Percentiles rank a stretch among this genome's conserved stretches.
Evolutionary conservation across 1,140 invertebrate species (phyloP).

Genomic region (Chironomus striatipennis): DNA sequence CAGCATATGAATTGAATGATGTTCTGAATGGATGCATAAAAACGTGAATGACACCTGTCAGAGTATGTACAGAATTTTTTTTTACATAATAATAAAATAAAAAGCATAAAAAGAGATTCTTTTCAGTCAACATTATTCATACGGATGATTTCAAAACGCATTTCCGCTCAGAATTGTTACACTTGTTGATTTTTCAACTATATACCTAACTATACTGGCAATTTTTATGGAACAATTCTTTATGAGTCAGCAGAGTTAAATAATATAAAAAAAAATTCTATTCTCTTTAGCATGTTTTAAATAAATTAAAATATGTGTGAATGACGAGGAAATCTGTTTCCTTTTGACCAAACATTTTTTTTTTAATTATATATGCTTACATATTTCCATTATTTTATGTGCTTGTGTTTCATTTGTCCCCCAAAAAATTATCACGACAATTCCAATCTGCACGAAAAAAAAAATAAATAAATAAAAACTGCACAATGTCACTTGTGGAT

Average conservation of each 20-base stretch:
- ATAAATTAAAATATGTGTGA: slow-evolving; percentile 4
- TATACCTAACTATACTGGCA: background rate
- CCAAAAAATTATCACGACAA: background rate
- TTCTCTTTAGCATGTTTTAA: slow-evolving; percentile 14
- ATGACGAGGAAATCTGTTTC: background rate
- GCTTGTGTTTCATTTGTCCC: background rate
- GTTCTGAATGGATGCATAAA: background rate
- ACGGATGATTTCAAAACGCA: slow-evolving; percentile 1
- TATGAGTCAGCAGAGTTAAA: slow-evolving; percentile 5
- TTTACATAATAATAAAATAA: too few relatives aligned
- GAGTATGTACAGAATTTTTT: too few relatives aligned
- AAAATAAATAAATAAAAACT: background rate
- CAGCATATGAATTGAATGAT: too few relatives aligned
- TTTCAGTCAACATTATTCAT: background rate
- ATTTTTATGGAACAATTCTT: background rate
- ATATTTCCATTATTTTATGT: background rate
- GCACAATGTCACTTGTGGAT: slow-evolving; percentile 11
- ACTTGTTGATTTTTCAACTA: background rate
- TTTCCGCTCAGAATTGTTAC: background rate
- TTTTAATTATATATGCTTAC: background rate
- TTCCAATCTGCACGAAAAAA: background rate
- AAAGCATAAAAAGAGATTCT: background rate
- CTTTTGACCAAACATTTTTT: background rate
- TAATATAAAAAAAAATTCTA: too few relatives aligned
- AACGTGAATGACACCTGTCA: background rate